Percentiles rank a stretch among this genome's conserved stretches.
These are phyloP conservation scores for Alitta virens DNA, from an alignment of 2,888 invertebrate genomes.

Conservation along the genomic window DNA sequence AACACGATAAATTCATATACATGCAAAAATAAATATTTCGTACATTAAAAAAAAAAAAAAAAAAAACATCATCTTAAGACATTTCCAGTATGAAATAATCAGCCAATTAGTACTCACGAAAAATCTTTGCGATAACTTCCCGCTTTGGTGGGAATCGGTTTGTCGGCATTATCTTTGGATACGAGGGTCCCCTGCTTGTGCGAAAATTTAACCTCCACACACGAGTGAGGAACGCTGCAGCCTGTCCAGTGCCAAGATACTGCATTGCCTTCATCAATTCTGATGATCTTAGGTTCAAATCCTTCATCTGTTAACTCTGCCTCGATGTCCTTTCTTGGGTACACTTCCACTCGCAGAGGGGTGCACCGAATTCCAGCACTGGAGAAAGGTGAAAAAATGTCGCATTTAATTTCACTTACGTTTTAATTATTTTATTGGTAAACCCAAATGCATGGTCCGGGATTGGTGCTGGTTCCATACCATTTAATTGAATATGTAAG, in stretches of 20 bases:
- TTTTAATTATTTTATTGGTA: no score
- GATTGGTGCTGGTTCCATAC: no score
- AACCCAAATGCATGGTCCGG: no score
- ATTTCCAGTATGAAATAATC: no score
- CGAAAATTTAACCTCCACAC: conserved; percentile 24
- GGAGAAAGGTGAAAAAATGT: conserved; percentile 5
- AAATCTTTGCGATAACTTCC: conserved; percentile 49
- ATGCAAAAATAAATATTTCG: no score
- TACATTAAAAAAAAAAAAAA: no score
- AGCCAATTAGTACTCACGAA: conserved; percentile 51
- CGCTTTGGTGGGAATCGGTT: conserved; percentile 45
- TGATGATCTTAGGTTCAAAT: conserved; percentile 51
- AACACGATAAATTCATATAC: no score
- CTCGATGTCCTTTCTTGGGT: conserved; percentile 40
- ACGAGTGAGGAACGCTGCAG: conserved; percentile 30
- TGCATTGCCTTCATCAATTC: conserved; percentile 52
- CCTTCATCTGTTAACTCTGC: conserved; percentile 50
- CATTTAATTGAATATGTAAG: no score
- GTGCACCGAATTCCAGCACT: conserved; percentile 51
- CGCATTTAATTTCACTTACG: not conserved
- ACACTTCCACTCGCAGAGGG: conserved; percentile 50
- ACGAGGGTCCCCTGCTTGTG: conserved; percentile 23
- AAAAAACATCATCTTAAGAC: no score
- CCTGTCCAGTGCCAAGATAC: conserved; percentile 54
- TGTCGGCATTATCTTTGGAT: conserved; percentile 12